Base-by-base conservation (phyloP, 2,888 invertebrate species). In the Papilio protenor region DNA sequence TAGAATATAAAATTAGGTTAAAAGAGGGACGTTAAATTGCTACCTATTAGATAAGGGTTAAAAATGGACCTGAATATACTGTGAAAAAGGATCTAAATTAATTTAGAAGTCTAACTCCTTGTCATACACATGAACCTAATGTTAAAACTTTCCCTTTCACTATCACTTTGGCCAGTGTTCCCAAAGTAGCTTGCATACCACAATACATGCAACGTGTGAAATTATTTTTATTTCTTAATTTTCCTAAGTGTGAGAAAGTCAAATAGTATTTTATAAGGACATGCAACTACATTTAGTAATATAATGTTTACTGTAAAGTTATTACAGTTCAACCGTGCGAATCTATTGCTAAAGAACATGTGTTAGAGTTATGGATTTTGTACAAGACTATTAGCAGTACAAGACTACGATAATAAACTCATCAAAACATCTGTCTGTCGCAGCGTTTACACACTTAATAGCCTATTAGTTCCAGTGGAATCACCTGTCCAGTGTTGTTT, bases 71-170 rank as follows among this genome's bases (percentile, higher is more conserved):
- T 18, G 11, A 33, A 8, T 18, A 16, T 61, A 4, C 27, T 64
- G 8, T 2, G 16, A 0, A 64, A 18, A 61, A 64, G 33, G 10
- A 64, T 3, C 40, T 18, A 64, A 18, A 40, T 40, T 10, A 40
- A 16, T 33, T 61, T 16, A 40, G n/a, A 64, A 33, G n/a, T 64
- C 40, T 18, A 61, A 27, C 16, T 4, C 4, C n/a, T 40, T 64
- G 3, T 64, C 40, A 45, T 16, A 21, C 66, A 45, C 45, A 45
- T 45, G 66, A 69, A 21, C 45, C 45, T 45, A 45, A 45, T 21
- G 45, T n/a, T 21, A n/a, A 66, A 45, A 66, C 66, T 66, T 66
- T 72, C 52, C 2, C 49, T 72, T 55, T 72, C 16, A 55, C 52
- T 52, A 72, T 55, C 52, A 72, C 52, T 72, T 55, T 49, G 23